Evolutionary conservation across 2,888 invertebrate genomes (phyloP).

Genomic region (Polietes domitor): DNA sequence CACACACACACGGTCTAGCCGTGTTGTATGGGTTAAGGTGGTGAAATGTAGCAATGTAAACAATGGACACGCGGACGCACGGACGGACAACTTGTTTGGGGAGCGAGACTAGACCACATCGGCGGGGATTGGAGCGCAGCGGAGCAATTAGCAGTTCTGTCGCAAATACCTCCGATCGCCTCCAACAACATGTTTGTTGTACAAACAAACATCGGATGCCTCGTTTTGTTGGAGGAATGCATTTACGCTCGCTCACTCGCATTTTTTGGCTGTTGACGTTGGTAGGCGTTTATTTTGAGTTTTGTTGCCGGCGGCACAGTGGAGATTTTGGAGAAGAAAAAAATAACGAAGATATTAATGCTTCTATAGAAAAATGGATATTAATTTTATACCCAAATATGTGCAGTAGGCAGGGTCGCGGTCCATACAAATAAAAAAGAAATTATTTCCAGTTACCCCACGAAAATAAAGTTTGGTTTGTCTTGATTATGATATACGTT

Average conservation of each 20-base stretch:
- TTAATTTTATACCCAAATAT: no score
- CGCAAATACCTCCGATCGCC: not conserved
- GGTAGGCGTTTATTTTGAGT: not conserved
- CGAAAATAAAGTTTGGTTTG: no score
- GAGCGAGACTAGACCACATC: not conserved
- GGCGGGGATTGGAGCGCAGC: not conserved
- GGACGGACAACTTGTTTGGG: not conserved
- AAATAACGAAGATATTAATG: no score
- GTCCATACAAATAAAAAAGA: no score
- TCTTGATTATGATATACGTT: no score
- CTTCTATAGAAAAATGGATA: no score
- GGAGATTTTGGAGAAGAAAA: no score
- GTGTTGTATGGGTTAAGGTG: constrained; percentile 29
- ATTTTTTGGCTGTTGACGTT: not conserved
- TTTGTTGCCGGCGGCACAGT: not conserved
- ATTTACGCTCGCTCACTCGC: not conserved
- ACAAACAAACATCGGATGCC: not conserved
- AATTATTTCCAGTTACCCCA: no score
- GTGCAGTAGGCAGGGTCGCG: no score
- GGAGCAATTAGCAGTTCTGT: not conserved
- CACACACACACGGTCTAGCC: not conserved
- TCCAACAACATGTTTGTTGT: constrained; percentile 1
- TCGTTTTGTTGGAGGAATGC: not conserved
- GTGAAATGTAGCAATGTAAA: constrained; percentile 32
- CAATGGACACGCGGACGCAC: not conserved